These are phyloP conservation scores for Notodonta dromedarius DNA, from an alignment of 2,888 invertebrate genomes.

Conservation along the genomic window DNA sequence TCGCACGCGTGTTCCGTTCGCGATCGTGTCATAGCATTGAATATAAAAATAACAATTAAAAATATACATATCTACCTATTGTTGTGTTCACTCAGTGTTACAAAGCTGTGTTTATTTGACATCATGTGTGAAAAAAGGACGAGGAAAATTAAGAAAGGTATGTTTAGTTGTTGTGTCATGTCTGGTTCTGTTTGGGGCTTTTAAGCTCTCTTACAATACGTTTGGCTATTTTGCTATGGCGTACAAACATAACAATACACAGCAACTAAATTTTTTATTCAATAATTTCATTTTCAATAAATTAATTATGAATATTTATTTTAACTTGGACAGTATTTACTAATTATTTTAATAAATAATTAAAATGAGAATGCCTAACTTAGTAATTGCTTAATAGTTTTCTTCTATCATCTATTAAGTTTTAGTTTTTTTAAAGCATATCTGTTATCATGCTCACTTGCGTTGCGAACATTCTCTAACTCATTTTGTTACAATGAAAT, in stretches of 20 bases:
- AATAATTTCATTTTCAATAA: too few species aligned
- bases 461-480: neutral
- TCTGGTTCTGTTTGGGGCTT: slow-evolving; percentile 1
- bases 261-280: too few species aligned
- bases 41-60: slow-evolving; percentile 7
- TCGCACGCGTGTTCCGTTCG: slow-evolving; percentile 36
- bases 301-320: too few species aligned
- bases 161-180: slow-evolving; percentile 20
- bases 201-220: neutral
- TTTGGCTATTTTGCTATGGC: too few species aligned
- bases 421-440: too few species aligned
- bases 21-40: slow-evolving; percentile 18
- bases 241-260: too few species aligned
- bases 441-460: too few species aligned
- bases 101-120: slow-evolving; percentile 47
- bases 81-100: slow-evolving; percentile 44
- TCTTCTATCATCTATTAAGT: too few species aligned
- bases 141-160: slow-evolving; percentile 67
- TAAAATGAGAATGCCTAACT: too few species aligned
- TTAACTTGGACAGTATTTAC: too few species aligned
- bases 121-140: slow-evolving; percentile 72
- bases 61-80: slow-evolving; percentile 10
- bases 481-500: slow-evolving; percentile 2
- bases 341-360: too few species aligned
- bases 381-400: too few species aligned